Conservation (phyloP, 37 sponge, comb jelly and placozoan genomes). For the Halisarca cf. caerulea region DNA sequence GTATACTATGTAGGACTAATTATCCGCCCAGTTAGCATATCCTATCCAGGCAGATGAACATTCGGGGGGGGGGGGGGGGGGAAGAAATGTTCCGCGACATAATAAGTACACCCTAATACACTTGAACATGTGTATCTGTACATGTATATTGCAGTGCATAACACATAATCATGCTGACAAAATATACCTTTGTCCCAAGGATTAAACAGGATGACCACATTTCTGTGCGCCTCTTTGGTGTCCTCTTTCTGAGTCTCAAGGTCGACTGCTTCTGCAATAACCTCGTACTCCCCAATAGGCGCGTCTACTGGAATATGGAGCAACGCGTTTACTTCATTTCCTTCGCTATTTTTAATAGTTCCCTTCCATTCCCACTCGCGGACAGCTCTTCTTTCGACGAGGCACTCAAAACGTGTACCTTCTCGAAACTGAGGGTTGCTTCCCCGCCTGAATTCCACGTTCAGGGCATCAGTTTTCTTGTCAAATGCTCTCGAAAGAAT, state of each 20-base stretch:
- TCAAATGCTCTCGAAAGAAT: neutral
- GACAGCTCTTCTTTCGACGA: neutral
- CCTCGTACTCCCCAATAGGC: constrained; percentile 12
- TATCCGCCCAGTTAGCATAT: too few relatives aligned
- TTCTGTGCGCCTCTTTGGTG: neutral
- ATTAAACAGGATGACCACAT: constrained; percentile 22
- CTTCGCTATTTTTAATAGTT: neutral
- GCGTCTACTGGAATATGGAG: neutral
- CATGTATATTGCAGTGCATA: neutral
- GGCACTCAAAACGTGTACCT: neutral
- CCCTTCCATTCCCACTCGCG: constrained; percentile 5
- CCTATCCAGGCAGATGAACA: too few relatives aligned
- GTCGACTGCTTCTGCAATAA: neutral
- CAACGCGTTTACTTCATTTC: neutral
- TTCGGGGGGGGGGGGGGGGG: too few relatives aligned
- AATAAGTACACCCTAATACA: too few relatives aligned
- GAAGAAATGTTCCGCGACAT: too few relatives aligned
- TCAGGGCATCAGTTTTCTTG: neutral
- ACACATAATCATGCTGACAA: neutral
- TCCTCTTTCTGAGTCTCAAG: neutral
- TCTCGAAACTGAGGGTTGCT: neutral
- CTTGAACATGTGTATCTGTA: neutral
- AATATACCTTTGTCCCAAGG: constrained; percentile 34
- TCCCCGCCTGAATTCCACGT: neutral
- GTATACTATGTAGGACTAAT: too few relatives aligned